Percentiles rank a stretch among this genome's conserved stretches.
These are phyloP conservation scores for Penaeus indicus DNA, from an alignment of 1,140 invertebrate species.

Conservation along the genomic window DNA sequence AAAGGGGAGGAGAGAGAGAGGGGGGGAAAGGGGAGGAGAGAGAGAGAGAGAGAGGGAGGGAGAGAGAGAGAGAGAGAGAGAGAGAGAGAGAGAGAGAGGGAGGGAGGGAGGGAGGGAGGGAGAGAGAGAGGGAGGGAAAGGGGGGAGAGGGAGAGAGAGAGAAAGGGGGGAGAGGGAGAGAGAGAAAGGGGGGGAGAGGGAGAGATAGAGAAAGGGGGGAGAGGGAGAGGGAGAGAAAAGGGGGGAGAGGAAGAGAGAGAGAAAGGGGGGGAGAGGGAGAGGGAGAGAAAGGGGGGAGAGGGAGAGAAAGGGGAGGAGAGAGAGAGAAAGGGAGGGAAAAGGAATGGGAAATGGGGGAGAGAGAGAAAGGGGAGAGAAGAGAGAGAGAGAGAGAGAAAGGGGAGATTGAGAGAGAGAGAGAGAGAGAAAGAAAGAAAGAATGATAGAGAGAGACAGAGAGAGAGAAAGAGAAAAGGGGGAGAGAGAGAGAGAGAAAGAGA, in stretches of 20 bases:
- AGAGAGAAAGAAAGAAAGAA: background rate
- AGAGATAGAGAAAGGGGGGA: background rate
- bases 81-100: background rate
- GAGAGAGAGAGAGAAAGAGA: background rate
- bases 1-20: slow-evolving; percentile 1
- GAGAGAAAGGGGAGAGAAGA: background rate
- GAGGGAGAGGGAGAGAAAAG: background rate
- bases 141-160: background rate
- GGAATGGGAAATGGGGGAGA: background rate
- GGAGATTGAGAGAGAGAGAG: background rate
- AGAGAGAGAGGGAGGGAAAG: background rate
- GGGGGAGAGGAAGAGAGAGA: too few species aligned
- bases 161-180: background rate
- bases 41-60: slow-evolving; percentile 9
- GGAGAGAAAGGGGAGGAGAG: background rate
- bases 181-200: too few species aligned
- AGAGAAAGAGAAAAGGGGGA: background rate
- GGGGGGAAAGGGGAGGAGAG: too few species aligned
- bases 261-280: background rate
- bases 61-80: slow-evolving; percentile 2
- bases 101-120: background rate
- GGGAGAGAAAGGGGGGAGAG: background rate
- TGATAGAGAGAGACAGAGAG: background rate
- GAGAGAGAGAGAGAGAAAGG: background rate
- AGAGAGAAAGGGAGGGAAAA: background rate